Evolutionary conservation across 1,140 invertebrate species (phyloP).

Genomic region (Aphis craccivora): DNA sequence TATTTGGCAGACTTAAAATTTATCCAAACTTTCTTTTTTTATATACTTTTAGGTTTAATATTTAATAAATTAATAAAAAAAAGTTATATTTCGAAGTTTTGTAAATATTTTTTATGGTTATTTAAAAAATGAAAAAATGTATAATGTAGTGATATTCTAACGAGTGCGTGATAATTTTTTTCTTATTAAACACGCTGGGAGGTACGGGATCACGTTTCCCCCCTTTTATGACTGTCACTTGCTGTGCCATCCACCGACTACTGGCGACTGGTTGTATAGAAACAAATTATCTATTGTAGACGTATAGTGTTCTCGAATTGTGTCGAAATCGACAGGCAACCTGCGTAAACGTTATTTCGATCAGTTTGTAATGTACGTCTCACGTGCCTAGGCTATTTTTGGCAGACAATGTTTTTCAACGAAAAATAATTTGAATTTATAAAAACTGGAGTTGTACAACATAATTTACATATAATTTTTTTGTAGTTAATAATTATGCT

Average conservation of each 20-base stretch:
- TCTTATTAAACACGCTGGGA: neutral
- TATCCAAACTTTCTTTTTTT: neutral
- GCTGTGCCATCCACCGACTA: neutral
- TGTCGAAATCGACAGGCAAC: neutral
- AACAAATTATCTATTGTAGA: neutral
- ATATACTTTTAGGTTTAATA: neutral
- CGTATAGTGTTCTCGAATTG: neutral
- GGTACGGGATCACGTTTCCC: slow-evolving; percentile 20
- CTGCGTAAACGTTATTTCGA: neutral
- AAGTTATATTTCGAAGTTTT: neutral
- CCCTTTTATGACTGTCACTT: neutral
- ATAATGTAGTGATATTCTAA: neutral
- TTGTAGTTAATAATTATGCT: neutral
- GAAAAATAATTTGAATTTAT: neutral
- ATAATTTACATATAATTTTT: neutral
- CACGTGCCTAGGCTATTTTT: neutral
- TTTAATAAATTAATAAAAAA: neutral
- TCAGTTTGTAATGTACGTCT: slow-evolving; percentile 1
- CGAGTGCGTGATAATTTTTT: neutral
- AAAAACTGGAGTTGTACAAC: neutral
- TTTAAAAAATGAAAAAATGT: neutral
- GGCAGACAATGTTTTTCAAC: neutral
- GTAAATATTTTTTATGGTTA: neutral
- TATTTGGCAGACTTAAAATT: neutral
- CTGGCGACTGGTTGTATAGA: neutral